Evolutionary conservation across 2,113 vertebrate genomes (phyloP), one percentile per base, ranked within the genome.

Genomic region (Platanista minor): DNA sequence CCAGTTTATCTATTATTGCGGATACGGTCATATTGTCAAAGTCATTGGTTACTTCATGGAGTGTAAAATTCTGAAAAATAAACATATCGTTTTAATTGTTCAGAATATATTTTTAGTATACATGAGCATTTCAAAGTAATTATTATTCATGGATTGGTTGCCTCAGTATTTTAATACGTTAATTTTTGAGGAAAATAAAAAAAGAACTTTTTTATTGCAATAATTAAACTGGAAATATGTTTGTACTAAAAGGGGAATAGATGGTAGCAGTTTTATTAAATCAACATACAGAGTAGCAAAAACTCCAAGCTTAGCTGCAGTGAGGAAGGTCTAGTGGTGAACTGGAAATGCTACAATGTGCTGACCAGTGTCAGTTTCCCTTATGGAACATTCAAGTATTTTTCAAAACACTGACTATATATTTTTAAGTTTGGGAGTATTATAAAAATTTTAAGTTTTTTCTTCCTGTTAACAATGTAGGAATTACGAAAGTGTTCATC

Each of bases 61-160:
- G 97, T 39, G 98, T 98, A 92, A 99, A 98, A 98, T 99, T 99
- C 99, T 99, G 97, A 92, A 98, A 96, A 88, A 95, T 59, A 98
- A 98, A 87, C 49, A 93, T 62, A 97, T 93, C 7, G 0, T 78
- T 96, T 91, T 80, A 89, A 86, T 89, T 77, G 59, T 84, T 98
- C 46, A 96, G 82, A 92, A 67, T 91, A 33, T 46, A 43, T 23
- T 94, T 90, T 92, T 94, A 71, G n/a, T 61, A 89, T 52, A 71
- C 29, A 77, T 14, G 5, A 87, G 82, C 85, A 86, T 67, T 87
- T 83, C 39, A 92, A 92, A 93, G 83, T 69, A 95, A 83, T 72
- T 95, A 77, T 69, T 88, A 71, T 36, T 69, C 10, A 86, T 87
- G 43, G 86, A 78, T 62, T 80, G 33, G 13, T 66, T 62, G 31